These are phyloP conservation scores for Glareola pratincola DNA, from an alignment of 2,113 vertebrate genomes.

Conservation along the genomic window DNA sequence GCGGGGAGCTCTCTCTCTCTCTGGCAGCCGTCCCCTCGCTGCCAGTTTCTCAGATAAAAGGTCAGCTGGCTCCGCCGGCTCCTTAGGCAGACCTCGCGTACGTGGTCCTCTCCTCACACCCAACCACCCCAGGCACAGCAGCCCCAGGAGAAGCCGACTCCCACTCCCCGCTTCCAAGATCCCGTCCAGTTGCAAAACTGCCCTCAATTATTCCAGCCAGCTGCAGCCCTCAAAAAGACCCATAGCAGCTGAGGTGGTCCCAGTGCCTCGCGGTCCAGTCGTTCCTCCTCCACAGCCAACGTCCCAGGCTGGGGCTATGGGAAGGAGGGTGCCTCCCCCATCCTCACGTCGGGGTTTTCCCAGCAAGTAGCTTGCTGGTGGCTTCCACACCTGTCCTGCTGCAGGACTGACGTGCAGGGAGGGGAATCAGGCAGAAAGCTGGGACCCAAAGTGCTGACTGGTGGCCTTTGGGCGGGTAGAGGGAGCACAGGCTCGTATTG, in stretches of 20 bases:
- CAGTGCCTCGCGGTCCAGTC: accelerated
- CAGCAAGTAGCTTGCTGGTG: neutral
- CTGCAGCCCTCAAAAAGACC: neutral
- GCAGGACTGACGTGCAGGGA: neutral
- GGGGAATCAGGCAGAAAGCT: neutral
- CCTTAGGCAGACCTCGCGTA: neutral
- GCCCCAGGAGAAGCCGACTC: neutral
- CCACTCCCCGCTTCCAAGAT: accelerated
- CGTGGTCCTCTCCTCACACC: neutral
- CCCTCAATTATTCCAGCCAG: neutral
- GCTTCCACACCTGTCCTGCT: neutral
- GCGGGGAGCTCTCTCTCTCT: conserved; percentile 2
- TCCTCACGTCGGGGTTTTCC: neutral
- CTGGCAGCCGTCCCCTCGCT: conserved; percentile 13
- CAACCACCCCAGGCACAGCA: neutral
- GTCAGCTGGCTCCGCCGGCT: conserved; percentile 10
- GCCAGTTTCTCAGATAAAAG: conserved; percentile 49
- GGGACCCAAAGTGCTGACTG: neutral
- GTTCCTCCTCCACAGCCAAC: neutral
- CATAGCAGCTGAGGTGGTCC: neutral
- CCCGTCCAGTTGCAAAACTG: neutral
- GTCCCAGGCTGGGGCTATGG: accelerated
- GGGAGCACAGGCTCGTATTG: neutral
- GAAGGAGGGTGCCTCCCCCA: neutral
- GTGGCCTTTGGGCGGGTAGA: neutral